phyloP scores from a whole-genome alignment of 1,140 invertebrate genomes.

The Theocolax elegans region DNA sequence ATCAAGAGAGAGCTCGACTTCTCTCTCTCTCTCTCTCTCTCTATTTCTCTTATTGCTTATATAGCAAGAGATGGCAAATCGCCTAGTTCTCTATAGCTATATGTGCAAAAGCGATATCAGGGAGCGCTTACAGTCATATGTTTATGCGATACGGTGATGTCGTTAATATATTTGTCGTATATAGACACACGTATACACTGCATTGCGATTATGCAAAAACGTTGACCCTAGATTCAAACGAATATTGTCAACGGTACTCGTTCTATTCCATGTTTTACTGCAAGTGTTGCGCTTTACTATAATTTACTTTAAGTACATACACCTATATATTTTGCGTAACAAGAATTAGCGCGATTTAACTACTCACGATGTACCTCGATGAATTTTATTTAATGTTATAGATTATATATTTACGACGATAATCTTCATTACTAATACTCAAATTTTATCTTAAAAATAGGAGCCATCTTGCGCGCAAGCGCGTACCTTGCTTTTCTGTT shows the following conservation, averaged over 20 bases:
- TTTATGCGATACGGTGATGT: conserved; percentile 10
- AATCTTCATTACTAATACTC: too few relatives aligned
- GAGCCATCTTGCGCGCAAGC: too few relatives aligned
- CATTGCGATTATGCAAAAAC: conserved; percentile 25
- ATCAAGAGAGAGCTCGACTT: too few relatives aligned
- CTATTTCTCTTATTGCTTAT: background rate
- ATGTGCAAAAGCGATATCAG: conserved; percentile 1
- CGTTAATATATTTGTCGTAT: conserved; percentile 31
- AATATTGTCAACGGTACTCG: too few relatives aligned
- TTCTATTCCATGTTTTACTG: conserved; percentile 12
- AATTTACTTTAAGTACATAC: background rate
- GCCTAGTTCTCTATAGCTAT: background rate
- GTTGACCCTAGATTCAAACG: conserved; percentile 16
- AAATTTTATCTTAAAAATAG: too few relatives aligned
- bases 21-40: too few relatives aligned
- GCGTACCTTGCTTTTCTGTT: too few relatives aligned
- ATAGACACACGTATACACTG: too few relatives aligned
- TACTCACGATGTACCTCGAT: too few relatives aligned
- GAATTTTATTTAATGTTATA: too few relatives aligned
- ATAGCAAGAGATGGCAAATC: background rate
- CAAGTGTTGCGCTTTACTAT: conserved; percentile 1
- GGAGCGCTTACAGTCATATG: conserved; percentile 10
- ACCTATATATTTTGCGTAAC: background rate
- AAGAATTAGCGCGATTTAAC: too few relatives aligned
- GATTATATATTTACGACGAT: too few relatives aligned